Base-by-base conservation (phyloP, 2,797 vertebrate genomes). In the Echeneis naucrates region DNA sequence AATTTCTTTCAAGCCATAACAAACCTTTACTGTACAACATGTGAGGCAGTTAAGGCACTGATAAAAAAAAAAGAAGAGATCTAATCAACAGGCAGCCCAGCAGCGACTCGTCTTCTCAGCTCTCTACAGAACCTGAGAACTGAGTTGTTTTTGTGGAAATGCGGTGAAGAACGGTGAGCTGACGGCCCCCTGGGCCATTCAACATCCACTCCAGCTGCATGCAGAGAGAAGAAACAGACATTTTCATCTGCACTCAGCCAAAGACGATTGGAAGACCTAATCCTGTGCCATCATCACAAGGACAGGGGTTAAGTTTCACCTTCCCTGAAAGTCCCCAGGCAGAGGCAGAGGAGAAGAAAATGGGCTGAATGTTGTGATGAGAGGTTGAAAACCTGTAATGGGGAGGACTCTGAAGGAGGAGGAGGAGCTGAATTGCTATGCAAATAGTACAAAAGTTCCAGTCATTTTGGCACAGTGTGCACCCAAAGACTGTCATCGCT, bases 221-320 rank as follows among this genome's bases (percentile, higher is more conserved):
- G 57, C 54, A 74, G 44, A 81, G 23, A 58, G 21, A 56, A 35
- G 47, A 60, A 73, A 53, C 52, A 70, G 75, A 50, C 72, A 60
- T 71, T 72, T 81, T 72, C 52, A 37, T 68, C 56, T 69, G 53
- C 53, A n/a, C 51, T 75, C 77, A 68, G 47, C 52, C 62, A 60
- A 55, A 67, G 48, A 69, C 35, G 53, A 75, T 5, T n/a, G 45
- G 56, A 53, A 52, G 54, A 56, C 24, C 24, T 51, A 55, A 61
- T 72, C 75, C 14, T 19, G 33, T 73, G 63, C 19, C 27, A 44
- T 40, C 33, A 71, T 73, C 67, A 47, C n/a, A 24, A 47, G 37
- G 47, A 59, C 40, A 68, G n/a, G 24, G 37, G 51, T 35, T 23
- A 5, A 4, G 33, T 73, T 78, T 77, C 78, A 71, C 74, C 74